A percentile compares a stretch with the other conserved stretches of the same genome.
Evolutionary conservation across 2,888 invertebrate genomes (phyloP).

Genomic region (Scaptomyza reducta): DNA sequence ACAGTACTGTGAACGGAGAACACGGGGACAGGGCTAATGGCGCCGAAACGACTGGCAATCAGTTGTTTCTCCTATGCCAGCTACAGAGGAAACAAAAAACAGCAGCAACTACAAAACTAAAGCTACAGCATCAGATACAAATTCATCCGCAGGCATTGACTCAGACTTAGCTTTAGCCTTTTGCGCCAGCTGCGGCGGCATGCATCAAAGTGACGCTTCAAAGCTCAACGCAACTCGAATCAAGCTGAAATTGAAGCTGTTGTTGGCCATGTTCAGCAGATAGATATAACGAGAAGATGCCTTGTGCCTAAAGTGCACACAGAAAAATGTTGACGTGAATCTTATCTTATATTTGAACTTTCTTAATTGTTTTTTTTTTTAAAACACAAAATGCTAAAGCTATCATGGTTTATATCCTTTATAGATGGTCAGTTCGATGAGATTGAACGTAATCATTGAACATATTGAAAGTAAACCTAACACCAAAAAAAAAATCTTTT

Average conservation of each 20-base stretch:
- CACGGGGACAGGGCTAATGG: constrained; percentile 60
- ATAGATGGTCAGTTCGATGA: too few species aligned
- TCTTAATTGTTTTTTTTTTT: too few species aligned
- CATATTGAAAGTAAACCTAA: too few species aligned
- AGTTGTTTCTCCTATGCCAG: constrained; percentile 66
- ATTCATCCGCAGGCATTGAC: constrained; percentile 17
- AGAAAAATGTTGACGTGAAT: background rate
- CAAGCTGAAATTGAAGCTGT: constrained; percentile 68
- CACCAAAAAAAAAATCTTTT: too few species aligned
- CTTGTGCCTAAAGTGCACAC: background rate
- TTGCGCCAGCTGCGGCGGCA: constrained; percentile 43
- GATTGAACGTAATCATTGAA: too few species aligned
- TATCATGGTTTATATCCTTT: too few species aligned
- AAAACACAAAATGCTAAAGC: too few species aligned
- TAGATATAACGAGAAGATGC: constrained; percentile 16
- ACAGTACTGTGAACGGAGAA: background rate
- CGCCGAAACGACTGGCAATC: constrained; percentile 73
- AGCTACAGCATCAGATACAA: constrained; percentile 11
- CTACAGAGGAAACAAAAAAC: constrained; percentile 18
- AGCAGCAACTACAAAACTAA: constrained; percentile 7
- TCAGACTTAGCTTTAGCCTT: constrained; percentile 13
- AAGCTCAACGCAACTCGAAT: constrained; percentile 21
- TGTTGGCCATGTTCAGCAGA: constrained; percentile 19
- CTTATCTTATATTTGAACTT: too few species aligned
- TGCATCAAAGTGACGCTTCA: constrained; percentile 76